Conservation (phyloP, 2,888 invertebrate species). For the Drosophila anomelani region DNA sequence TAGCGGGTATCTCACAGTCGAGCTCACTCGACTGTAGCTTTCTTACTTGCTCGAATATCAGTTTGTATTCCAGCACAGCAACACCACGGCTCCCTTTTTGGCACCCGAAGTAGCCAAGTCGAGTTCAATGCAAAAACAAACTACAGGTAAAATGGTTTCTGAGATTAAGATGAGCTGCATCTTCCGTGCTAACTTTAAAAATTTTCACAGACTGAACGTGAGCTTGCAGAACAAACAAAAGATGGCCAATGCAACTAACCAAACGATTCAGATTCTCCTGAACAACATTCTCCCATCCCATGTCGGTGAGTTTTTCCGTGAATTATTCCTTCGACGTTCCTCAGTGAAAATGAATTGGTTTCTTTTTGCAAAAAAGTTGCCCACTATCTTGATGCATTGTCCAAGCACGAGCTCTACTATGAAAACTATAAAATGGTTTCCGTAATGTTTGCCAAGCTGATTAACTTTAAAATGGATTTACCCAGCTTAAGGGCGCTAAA, state of each 20-base stretch:
- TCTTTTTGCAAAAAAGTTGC: slow-evolving; percentile 28
- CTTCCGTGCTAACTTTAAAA: too few species aligned
- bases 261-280: slow-evolving; percentile 94
- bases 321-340: background rate
- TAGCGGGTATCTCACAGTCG: too few species aligned
- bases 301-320: slow-evolving; percentile 88
- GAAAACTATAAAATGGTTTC: slow-evolving; percentile 95
- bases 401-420: slow-evolving; percentile 91
- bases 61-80: slow-evolving; percentile 86
- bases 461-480: slow-evolving; percentile 89
- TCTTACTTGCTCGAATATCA: slow-evolving; percentile 86
- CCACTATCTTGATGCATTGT: slow-evolving; percentile 86
- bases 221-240: slow-evolving; percentile 92
- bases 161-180: background rate
- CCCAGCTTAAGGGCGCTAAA: slow-evolving; percentile 91
- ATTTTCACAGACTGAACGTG: slow-evolving; percentile 49
- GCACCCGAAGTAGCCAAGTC: slow-evolving; percentile 89
- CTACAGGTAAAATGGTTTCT: slow-evolving; percentile 86
- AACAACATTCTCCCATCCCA: slow-evolving; percentile 96
- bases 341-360: background rate
- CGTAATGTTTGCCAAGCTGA: slow-evolving; percentile 97
- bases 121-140: slow-evolving; percentile 95
- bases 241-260: slow-evolving; percentile 92
- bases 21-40: too few species aligned
- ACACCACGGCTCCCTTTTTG: slow-evolving; percentile 89